Evolutionary conservation across 1,140 invertebrate species (phyloP).

Genomic region (Calephelis nemesis): DNA sequence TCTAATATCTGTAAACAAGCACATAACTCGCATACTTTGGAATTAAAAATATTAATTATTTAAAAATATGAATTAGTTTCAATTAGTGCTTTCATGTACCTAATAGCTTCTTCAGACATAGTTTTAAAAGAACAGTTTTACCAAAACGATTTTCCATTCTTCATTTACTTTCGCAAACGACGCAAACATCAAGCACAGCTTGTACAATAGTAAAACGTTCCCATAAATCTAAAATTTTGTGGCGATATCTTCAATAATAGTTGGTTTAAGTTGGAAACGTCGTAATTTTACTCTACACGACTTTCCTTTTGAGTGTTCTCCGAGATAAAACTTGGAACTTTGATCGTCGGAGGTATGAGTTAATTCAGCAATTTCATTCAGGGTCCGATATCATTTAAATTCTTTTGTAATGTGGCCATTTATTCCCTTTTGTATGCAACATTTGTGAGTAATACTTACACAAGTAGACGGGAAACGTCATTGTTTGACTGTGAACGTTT

Average conservation of each 20-base stretch:
- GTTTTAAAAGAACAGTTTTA: no score
- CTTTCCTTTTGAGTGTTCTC: conserved; percentile 8
- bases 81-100: no score
- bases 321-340: conserved; percentile 9
- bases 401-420: conserved; percentile 11
- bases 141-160: no score
- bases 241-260: conserved; percentile 10
- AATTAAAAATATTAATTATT: no score
- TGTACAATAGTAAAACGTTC: background rate
- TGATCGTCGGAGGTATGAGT: conserved; percentile 8
- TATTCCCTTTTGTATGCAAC: conserved; percentile 8
- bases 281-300: conserved; percentile 11
- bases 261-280: conserved; percentile 1
- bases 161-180: background rate
- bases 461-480: conserved; percentile 43
- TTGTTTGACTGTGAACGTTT: conserved; percentile 55
- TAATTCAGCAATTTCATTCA: conserved; percentile 13
- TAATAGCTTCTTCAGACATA: no score
- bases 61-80: no score
- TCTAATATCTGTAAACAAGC: no score
- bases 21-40: no score
- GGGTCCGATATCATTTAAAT: background rate
- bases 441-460: conserved; percentile 11
- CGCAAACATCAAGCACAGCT: background rate
- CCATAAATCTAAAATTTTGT: conserved; percentile 11